These are phyloP conservation scores for Lepidocolaptes lacrymiger DNA, from an alignment of 2,797 vertebrate species.

Conservation along the genomic window DNA sequence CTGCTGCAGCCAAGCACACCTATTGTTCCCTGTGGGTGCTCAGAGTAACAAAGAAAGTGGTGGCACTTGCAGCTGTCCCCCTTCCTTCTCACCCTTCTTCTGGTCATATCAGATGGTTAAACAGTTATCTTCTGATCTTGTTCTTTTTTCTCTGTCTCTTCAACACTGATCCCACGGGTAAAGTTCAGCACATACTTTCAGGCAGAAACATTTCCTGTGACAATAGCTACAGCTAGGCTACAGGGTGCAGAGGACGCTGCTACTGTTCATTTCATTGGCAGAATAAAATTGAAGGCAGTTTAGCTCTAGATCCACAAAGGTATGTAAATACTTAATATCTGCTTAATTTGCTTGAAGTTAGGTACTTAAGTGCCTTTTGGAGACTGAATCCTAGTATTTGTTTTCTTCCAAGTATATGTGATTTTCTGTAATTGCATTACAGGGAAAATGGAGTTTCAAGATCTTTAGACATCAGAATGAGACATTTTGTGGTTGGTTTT, in stretches of 20 bases:
- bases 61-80: not conserved
- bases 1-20: not conserved
- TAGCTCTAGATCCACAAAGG: not conserved
- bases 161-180: not conserved
- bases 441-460: not conserved
- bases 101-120: not conserved
- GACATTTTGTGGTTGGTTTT: not conserved
- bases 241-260: not conserved
- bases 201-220: not conserved
- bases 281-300: not conserved
- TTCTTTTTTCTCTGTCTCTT: not conserved
- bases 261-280: not conserved
- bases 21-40: not conserved
- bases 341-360: conserved; percentile 14
- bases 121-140: not conserved
- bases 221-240: not conserved
- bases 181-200: not conserved
- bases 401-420: not conserved
- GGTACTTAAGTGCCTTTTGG: not conserved
- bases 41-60: not conserved
- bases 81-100: not conserved
- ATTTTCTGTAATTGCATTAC: conserved; percentile 43
- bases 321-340: not conserved
- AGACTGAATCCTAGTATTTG: not conserved
- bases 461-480: conserved; percentile 5